Evolutionary conservation across 2,797 vertebrate species (phyloP), one percentile per base, ranked within the genome.

Genomic region (Etheostoma perlongum): DNA sequence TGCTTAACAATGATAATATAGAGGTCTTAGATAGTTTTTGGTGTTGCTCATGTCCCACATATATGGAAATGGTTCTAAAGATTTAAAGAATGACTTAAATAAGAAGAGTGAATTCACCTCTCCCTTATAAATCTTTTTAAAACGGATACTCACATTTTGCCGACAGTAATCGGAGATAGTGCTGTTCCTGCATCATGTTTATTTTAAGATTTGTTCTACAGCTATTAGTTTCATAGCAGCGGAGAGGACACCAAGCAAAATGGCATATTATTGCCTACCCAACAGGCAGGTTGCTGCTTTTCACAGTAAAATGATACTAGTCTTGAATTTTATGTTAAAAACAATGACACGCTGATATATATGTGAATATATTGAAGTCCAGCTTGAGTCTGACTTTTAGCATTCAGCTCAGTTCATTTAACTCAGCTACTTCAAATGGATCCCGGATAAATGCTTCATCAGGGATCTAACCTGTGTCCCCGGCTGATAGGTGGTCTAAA

Each of bases 101-200:
- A 23, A 47, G 23, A 23, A 30, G 13, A 47, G 7, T 23, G 3
- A 49, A 58, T 14, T 46, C 5, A 42, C 16, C 7, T 49, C 4
- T 58, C 0, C 16, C 46, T 66, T 36, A 33, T 9, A 16, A 42
- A 51, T 21, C 4, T 15, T 4, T 30, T 55, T 0, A 23, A 16
- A 67, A 30, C 6, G 19, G 54, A 71, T 54, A 23, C n/a, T 61
- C 10, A 1, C 5, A 42, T 51, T 16, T 15, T 18, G 21, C 16
- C n/a, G 8, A 18, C 44, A 47, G 57, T 18, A 58, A 58, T 30
- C 2, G 2, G 30, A 76, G 49, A 52, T 14, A 30, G 9, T 44
- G 30, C 42, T 54, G 30, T 47, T 65, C 12, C 63, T 74, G 53
- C 67, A 46, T 80, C 76, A 67, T 73, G 60, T 78, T 51, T 82